phyloP scores from a whole-genome alignment of 2,113 vertebrate species.

The Orthonyx spaldingii region DNA sequence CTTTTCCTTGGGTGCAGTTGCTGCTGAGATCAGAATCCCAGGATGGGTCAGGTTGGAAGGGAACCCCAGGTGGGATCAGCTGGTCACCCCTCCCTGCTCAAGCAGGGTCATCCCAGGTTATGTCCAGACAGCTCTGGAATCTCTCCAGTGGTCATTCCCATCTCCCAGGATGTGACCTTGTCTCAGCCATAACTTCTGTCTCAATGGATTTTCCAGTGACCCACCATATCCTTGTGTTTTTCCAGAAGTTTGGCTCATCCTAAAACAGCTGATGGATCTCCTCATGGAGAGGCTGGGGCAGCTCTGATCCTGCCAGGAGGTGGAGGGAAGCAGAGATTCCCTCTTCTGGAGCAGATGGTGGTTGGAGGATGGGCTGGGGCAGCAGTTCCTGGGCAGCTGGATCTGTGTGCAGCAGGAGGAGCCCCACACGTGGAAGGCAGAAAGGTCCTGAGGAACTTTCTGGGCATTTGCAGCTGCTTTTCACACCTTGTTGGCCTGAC shows the following conservation, averaged over 20 bases:
- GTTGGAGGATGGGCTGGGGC: neutral
- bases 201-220: neutral
- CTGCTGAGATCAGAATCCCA: neutral
- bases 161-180: neutral
- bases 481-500: neutral
- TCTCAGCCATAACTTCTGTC: accelerated
- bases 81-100: neutral
- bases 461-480: neutral
- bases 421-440: accelerated
- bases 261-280: neutral
- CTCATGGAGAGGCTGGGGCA: neutral
- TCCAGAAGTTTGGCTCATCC: neutral
- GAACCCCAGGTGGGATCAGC: no score
- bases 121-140: neutral
- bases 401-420: neutral
- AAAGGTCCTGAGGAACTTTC: neutral
- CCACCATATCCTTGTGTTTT: neutral
- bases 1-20: neutral
- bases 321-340: neutral
- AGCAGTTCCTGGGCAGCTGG: neutral
- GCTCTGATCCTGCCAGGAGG: neutral
- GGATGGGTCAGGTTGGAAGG: neutral
- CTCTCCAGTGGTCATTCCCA: neutral
- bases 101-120: neutral
- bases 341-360: neutral